These are phyloP conservation scores for Caenorhabditis afra DNA, from an alignment of 2,888 invertebrate genomes.

Conservation along the genomic window DNA sequence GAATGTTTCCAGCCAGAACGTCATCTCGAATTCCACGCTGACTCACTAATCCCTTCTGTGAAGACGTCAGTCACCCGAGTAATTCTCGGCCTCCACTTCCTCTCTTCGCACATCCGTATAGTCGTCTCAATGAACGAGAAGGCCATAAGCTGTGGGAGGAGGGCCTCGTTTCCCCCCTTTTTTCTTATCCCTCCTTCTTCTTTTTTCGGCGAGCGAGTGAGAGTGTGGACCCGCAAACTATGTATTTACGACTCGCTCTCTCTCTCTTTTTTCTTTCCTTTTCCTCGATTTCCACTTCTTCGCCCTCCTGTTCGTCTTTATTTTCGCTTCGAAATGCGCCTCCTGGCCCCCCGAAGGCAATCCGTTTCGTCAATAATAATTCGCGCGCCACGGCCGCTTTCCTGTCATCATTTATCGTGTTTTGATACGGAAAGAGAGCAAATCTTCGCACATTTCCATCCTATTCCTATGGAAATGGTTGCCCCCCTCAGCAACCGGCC, in stretches of 20 bases:
- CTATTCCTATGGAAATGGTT: neutral
- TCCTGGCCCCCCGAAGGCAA: neutral
- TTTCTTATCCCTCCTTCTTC: slow-evolving; percentile 33
- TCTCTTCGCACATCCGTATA: slow-evolving; percentile 4
- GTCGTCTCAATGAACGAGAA: slow-evolving; percentile 22
- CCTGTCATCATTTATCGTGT: slow-evolving; percentile 2
- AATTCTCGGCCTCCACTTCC: neutral
- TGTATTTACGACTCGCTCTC: slow-evolving; percentile 44
- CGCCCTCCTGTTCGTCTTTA: slow-evolving; percentile 14
- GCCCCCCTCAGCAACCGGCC: slow-evolving; percentile 1
- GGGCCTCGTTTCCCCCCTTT: neutral
- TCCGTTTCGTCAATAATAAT: slow-evolving; percentile 31
- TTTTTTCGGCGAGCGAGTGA: slow-evolving; percentile 22
- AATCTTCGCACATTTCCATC: neutral
- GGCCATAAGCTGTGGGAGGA: slow-evolving; percentile 29
- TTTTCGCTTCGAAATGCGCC: slow-evolving; percentile 5
- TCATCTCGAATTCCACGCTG: neutral
- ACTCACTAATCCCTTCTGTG: slow-evolving; percentile 16
- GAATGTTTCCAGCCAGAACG: too few relatives aligned
- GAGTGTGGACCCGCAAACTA: slow-evolving; percentile 52
- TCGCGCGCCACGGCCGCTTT: neutral
- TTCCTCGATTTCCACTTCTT: slow-evolving; percentile 39
- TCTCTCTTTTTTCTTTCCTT: slow-evolving; percentile 14
- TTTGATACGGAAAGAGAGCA: neutral
- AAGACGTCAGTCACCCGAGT: slow-evolving; percentile 1